Conservation (phyloP, 2,797 vertebrate genomes). For the Lophotriccus pileatus region DNA sequence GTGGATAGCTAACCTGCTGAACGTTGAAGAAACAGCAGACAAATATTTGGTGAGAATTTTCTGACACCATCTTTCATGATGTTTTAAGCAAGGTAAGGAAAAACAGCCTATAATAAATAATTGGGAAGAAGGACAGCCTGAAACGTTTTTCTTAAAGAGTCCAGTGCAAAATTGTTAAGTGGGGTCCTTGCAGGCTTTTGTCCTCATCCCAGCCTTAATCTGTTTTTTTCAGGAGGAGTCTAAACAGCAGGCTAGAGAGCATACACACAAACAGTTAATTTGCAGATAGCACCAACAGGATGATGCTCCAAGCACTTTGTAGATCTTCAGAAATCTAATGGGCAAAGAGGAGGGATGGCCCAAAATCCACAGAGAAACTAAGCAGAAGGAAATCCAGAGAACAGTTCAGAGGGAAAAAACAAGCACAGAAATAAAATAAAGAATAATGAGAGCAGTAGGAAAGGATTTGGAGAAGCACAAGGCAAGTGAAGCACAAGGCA, state of each 20-base stretch:
- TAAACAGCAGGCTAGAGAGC: neutral
- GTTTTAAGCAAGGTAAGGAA: neutral
- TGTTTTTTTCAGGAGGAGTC: neutral
- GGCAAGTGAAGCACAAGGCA: neutral
- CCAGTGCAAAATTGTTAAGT: neutral
- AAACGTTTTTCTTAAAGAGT: neutral
- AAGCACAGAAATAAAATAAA: neutral
- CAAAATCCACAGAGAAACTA: neutral
- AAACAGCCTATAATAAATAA: neutral
- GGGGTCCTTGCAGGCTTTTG: neutral
- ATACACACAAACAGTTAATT: neutral
- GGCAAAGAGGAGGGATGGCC: neutral
- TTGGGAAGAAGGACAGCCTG: neutral
- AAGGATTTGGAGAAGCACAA: neutral
- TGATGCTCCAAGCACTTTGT: neutral
- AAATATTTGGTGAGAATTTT: neutral
- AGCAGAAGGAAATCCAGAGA: neutral
- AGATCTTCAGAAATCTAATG: neutral
- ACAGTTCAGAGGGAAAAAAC: neutral
- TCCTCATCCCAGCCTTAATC: neutral
- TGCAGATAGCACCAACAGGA: neutral
- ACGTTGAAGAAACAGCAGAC: neutral
- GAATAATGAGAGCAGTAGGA: neutral
- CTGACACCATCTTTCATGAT: neutral
- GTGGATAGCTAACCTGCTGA: slow-evolving; percentile 14